Base-by-base conservation (phyloP, 2,113 vertebrate species). In the Thymallus thymallus region DNA sequence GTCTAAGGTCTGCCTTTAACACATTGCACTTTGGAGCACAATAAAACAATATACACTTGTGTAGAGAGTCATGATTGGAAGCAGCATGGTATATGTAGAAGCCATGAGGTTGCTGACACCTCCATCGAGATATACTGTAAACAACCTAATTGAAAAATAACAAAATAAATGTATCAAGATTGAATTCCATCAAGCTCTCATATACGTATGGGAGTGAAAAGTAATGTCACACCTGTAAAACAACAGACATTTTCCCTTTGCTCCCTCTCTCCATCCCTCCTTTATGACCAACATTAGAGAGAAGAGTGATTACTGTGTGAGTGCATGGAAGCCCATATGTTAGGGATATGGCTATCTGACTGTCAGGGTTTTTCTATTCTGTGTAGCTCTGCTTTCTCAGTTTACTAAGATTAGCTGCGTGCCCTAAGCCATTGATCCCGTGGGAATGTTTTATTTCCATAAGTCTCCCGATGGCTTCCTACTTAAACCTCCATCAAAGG, bases 401-500 rank as follows among this genome's bases (percentile, higher is more conserved):
- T 84, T 79, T 82, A 41, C 82, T 55, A 80, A 86, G 88, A 89
- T 89, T 89, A 90, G 76, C 82, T 80, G 48, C 68, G 74, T 78
- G 63, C 86, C 88, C 75, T 89, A 88, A 89, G 89, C 84, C 88
- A 92, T 91, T 84, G 88, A 92, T 88, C 90, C 88, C 64, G 23
- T 79, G 84, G 86, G 87, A 88, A 88, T 76, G 69, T 30, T 87
- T 83, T n/a, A n/a, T 77, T 82, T 85, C 83, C 80, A 84, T 88
- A 88, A 90, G 87, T 90, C 83, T 86, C 84, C 85, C 81, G 80
- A 86, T 87, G 81, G 80, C 86, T 83, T 87, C 84, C 80, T 86
- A 84, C 89, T 90, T 90, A 91, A 92, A 88, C 85, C 83, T 82
- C 84, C 86, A 91, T 89, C 87, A 90, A 90, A 90, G 87, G 80